Conservation (phyloP, 2,797 vertebrate species). For the Muscicapa comitata region DNA sequence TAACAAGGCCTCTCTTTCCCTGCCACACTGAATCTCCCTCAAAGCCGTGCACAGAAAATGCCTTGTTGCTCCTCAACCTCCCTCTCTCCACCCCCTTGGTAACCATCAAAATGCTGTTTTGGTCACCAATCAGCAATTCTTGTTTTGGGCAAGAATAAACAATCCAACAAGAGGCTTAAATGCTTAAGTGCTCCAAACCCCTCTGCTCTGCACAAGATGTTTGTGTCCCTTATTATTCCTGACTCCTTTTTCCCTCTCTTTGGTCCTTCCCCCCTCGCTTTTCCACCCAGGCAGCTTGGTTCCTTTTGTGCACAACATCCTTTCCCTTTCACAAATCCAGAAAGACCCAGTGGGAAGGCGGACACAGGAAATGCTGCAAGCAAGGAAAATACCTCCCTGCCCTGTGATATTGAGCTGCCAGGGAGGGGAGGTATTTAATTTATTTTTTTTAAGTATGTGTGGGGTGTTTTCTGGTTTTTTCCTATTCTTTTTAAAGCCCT, state of each 20-base stretch:
- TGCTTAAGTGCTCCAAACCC: not conserved
- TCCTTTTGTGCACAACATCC: conserved; percentile 24
- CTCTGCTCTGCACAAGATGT: not conserved
- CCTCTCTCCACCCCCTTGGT: not conserved
- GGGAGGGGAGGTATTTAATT: not conserved
- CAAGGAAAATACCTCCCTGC: not conserved
- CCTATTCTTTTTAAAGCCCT: not conserved
- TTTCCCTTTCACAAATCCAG: conserved; percentile 31
- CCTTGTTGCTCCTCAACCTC: not conserved
- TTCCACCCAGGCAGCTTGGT: not conserved
- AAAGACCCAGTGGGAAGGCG: conserved; percentile 7
- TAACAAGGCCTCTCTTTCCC: not conserved
- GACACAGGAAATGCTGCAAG: conserved; percentile 11
- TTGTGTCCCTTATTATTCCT: not conserved
- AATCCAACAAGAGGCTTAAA: not conserved
- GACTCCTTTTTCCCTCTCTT: not conserved
- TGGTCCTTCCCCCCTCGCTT: not conserved
- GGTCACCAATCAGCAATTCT: not conserved
- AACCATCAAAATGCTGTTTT: conserved; percentile 1
- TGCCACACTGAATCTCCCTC: not conserved
- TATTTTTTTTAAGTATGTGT: not conserved
- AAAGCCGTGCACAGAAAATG: not conserved
- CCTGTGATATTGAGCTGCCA: not conserved
- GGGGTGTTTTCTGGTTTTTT: not conserved
- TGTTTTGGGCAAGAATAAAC: not conserved